These are phyloP conservation scores for Liparis tanakae DNA, from an alignment of 2,797 vertebrate genomes.

Conservation along the genomic window DNA sequence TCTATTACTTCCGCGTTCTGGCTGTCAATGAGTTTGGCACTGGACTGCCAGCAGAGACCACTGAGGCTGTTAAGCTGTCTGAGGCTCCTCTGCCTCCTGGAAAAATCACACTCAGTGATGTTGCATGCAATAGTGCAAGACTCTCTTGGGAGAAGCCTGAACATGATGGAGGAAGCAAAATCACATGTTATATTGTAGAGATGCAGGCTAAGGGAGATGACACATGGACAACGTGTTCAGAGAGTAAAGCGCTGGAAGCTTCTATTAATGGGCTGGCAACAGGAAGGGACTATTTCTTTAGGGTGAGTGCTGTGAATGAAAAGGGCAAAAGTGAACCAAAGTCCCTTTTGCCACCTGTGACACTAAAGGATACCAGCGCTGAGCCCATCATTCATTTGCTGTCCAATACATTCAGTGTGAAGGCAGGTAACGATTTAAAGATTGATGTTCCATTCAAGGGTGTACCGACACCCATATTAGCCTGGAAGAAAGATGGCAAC, in stretches of 20 bases:
- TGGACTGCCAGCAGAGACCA: slow-evolving; percentile 90
- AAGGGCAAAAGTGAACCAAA: slow-evolving; percentile 96
- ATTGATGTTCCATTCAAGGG: slow-evolving; percentile 93
- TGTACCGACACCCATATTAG: slow-evolving; percentile 86
- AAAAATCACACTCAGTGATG: slow-evolving; percentile 89
- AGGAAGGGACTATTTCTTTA: slow-evolving; percentile 93
- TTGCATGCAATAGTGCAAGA: slow-evolving; percentile 87
- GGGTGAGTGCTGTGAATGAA: slow-evolving; percentile 94
- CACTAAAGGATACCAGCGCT: slow-evolving; percentile 89
- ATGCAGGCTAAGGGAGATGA: slow-evolving; percentile 93
- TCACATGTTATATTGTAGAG: slow-evolving; percentile 92
- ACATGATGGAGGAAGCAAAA: slow-evolving; percentile 97
- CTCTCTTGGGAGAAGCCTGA: slow-evolving; percentile 97
- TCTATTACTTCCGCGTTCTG: slow-evolving; percentile 94
- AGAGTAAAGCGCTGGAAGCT: slow-evolving; percentile 89
- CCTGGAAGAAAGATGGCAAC: slow-evolving; percentile 93
- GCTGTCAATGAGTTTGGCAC: slow-evolving; percentile 95
- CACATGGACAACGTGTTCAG: slow-evolving; percentile 90
- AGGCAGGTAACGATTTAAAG: slow-evolving; percentile 93
- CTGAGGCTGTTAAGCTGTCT: slow-evolving; percentile 90
- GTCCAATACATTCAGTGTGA: slow-evolving; percentile 91
- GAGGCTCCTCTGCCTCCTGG: slow-evolving; percentile 92
- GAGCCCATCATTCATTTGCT: slow-evolving; percentile 89
- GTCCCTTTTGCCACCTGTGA: slow-evolving; percentile 87
- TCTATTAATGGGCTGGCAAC: slow-evolving; percentile 87